A percentile compares a stretch with the other conserved stretches of the same genome.
phyloP scores from a whole-genome alignment of 2,888 invertebrate species.

The Hydraecia micacea region DNA sequence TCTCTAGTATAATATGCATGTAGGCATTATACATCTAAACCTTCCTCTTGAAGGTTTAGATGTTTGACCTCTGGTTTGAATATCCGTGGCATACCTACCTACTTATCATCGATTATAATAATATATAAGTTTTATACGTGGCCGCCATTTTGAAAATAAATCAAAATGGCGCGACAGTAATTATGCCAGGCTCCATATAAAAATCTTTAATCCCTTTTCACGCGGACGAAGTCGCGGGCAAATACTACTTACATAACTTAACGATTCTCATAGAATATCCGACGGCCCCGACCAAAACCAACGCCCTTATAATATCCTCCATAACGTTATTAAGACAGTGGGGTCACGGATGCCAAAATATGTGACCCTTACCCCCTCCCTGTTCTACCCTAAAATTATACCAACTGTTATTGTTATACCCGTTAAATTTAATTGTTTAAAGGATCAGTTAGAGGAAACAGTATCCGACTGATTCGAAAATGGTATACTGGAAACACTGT shows the following conservation, averaged over 20 bases:
- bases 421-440: constrained; percentile 69
- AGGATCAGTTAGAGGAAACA: constrained; percentile 55
- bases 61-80: no score
- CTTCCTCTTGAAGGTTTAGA: no score
- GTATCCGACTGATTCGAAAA: constrained; percentile 60
- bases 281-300: constrained; percentile 23
- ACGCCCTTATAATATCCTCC: constrained; percentile 45
- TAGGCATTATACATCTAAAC: no score
- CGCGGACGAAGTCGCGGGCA: neutral
- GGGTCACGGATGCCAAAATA: constrained; percentile 64
- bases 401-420: constrained; percentile 67
- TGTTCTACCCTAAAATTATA: constrained; percentile 70
- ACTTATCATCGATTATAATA: no score
- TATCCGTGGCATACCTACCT: no score
- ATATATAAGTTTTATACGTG: no score
- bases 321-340: constrained; percentile 63
- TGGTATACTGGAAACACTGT: constrained; percentile 47
- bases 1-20: no score
- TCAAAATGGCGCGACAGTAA: no score
- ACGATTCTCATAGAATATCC: constrained; percentile 9
- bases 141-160: no score
- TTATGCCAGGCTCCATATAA: no score
- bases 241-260: neutral
- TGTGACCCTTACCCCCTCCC: constrained; percentile 62
- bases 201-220: no score